Base-by-base conservation (phyloP, 2,113 vertebrate genomes). In the Corythornis cristatus region DNA sequence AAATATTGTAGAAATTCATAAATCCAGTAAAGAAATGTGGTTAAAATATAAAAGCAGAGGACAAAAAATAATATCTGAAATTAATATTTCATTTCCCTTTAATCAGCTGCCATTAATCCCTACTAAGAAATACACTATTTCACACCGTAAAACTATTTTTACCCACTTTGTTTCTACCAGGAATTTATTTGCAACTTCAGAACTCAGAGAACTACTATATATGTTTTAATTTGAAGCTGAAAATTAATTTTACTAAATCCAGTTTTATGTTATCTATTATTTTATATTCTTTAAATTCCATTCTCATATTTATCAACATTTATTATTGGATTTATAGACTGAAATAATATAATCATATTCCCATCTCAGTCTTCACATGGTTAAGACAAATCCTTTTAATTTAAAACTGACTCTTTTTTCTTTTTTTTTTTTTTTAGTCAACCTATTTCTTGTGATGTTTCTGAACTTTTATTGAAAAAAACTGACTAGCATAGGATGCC, bases 401-500 rank as follows among this genome's bases (percentile, higher is more conserved):
- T n/a, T n/a, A n/a, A n/a, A n/a, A n/a, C n/a, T n/a, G 33, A 35
- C 33, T 35, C 33, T 35, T n/a, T 16, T 11, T 15, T 60, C 7
- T 43, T n/a, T 22, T 13, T 19, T 18, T 50, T 11, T 45, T 56
- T 48, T 71, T 58, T 46, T 15, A 16, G 2, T 50, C 12, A 46
- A 9, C 2, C 0, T 54, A 33, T 62, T 78, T 35, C 2, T 85
- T 40, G 6, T 53, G 21, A 15, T 56, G 4, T 70, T 68, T 48
- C 26, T 72, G 23, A 65, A 35, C 0, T 53, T 64, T 45, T 48
- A 6, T 70, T 73, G 2, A 50, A 62, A 65, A 60, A 29, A 2
- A 0, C 1, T 43, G 15, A 43, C 29, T 6, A 45, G 3, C 3
- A 45, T 12, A 6, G 9, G 6, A 40, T 64, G 4, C 2, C 20